phyloP scores from a whole-genome alignment of 2,888 invertebrate species.

The Eledona agricola region DNA sequence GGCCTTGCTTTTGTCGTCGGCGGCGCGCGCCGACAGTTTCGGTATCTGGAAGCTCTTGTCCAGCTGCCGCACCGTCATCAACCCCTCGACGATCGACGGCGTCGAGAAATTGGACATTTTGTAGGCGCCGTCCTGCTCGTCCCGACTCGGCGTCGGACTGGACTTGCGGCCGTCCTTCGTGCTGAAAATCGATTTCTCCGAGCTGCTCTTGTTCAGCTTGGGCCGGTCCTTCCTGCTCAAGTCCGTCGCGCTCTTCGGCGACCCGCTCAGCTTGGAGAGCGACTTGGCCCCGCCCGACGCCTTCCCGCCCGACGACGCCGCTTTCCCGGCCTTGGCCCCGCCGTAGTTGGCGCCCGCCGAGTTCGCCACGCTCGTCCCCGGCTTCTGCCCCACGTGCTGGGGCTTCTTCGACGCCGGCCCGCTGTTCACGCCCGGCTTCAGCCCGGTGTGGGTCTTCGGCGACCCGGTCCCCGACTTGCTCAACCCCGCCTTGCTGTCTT shows the following conservation, averaged over 20 bases:
- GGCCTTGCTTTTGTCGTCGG: slow-evolving; percentile 45
- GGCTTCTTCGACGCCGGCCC: slow-evolving; percentile 88
- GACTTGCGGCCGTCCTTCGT: slow-evolving; percentile 70
- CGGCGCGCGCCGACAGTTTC: slow-evolving; percentile 71
- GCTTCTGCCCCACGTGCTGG: slow-evolving; percentile 61
- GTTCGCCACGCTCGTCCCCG: slow-evolving; percentile 54
- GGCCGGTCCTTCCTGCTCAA: slow-evolving; percentile 71
- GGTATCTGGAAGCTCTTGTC: slow-evolving; percentile 89
- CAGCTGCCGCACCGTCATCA: slow-evolving; percentile 74
- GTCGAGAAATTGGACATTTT: slow-evolving; percentile 71
- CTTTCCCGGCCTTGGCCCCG: slow-evolving; percentile 38
- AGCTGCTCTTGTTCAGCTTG: slow-evolving; percentile 68
- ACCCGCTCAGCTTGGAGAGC: slow-evolving; percentile 62
- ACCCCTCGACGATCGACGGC: slow-evolving; percentile 73
- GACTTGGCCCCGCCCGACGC: slow-evolving; percentile 39
- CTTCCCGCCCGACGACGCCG: slow-evolving; percentile 39
- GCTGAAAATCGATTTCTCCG: slow-evolving; percentile 73
- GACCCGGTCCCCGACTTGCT: slow-evolving; percentile 68
- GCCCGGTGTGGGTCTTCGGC: slow-evolving; percentile 81
- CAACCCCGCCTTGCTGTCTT: slow-evolving; percentile 66
- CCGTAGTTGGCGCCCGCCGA: slow-evolving; percentile 39
- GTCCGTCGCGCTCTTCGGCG: slow-evolving; percentile 70
- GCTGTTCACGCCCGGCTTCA: slow-evolving; percentile 84
- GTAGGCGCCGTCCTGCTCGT: slow-evolving; percentile 72
- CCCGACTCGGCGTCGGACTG: slow-evolving; percentile 72